Evolutionary conservation across 2,888 invertebrate species (phyloP).

Genomic region (Hermaeophaga mercurialis): DNA sequence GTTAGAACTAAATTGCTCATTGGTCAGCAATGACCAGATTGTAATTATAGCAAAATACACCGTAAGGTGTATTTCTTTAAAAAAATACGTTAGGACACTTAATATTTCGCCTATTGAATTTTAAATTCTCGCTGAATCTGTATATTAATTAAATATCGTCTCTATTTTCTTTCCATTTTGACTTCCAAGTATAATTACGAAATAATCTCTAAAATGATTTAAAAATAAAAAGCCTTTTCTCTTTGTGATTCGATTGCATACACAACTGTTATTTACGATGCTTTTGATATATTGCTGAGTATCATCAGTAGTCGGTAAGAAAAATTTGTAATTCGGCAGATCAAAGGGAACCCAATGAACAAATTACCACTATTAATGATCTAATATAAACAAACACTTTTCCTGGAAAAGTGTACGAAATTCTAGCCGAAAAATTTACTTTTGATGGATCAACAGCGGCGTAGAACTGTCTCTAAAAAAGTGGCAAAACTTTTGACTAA

Average conservation of each 20-base stretch:
- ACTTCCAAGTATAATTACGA: too few species aligned
- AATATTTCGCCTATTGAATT: too few species aligned
- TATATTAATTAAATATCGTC: too few species aligned
- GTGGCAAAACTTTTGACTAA: neutral
- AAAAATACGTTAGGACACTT: too few species aligned
- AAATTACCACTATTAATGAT: constrained; percentile 20
- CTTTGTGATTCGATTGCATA: neutral
- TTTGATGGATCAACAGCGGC: neutral
- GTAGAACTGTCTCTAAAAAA: neutral
- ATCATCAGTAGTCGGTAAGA: neutral
- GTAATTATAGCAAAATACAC: too few species aligned
- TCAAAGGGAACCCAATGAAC: constrained; percentile 12
- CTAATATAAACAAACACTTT: constrained; percentile 16
- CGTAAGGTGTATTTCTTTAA: too few species aligned
- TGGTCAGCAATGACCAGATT: too few species aligned
- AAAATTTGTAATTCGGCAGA: neutral
- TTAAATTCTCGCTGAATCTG: too few species aligned
- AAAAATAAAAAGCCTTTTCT: too few species aligned
- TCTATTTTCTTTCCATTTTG: too few species aligned
- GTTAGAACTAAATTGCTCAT: too few species aligned
- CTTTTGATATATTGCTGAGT: constrained; percentile 1
- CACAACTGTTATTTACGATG: neutral
- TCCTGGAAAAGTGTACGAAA: constrained; percentile 13
- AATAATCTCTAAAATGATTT: too few species aligned
- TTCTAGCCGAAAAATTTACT: neutral